phyloP scores from a whole-genome alignment of 2,113 vertebrate genomes.

The Tupaia tana region DNA sequence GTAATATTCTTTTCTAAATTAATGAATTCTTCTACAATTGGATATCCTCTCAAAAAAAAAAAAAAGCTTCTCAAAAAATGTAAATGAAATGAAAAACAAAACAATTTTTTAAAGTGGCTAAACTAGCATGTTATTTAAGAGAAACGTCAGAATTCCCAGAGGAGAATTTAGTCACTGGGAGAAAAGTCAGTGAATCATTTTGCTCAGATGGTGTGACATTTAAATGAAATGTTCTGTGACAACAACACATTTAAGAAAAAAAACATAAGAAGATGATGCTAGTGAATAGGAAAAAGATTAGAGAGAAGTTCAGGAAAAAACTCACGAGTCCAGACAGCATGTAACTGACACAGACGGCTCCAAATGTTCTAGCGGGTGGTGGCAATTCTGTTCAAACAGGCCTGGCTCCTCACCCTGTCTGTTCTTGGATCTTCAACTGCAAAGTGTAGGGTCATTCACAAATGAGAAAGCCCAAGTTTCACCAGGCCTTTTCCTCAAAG shows the following conservation, averaged over 20 bases:
- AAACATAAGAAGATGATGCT: neutral
- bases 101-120: slow-evolving; percentile 1
- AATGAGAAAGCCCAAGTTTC: neutral
- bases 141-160: slow-evolving; percentile 1
- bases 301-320: neutral
- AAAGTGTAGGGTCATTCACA: neutral
- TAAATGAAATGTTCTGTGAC: slow-evolving; percentile 53
- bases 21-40: slow-evolving; percentile 43
- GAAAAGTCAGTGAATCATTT: slow-evolving; percentile 27
- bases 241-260: slow-evolving; percentile 20
- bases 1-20: slow-evolving; percentile 55
- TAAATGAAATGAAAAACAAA: slow-evolving; percentile 55
- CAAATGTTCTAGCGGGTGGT: neutral
- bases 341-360: neutral
- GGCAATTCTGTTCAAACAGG: neutral
- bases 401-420: neutral
- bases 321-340: neutral
- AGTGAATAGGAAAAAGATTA: neutral
- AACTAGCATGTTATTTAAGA: slow-evolving; percentile 13
- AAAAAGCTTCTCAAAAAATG: slow-evolving; percentile 45
- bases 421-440: neutral
- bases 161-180: neutral
- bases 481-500: neutral
- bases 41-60: neutral
- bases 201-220: slow-evolving; percentile 61